Conservation (phyloP, 2,888 invertebrate genomes). For the Galeopsomyia nigrocyanea region DNA sequence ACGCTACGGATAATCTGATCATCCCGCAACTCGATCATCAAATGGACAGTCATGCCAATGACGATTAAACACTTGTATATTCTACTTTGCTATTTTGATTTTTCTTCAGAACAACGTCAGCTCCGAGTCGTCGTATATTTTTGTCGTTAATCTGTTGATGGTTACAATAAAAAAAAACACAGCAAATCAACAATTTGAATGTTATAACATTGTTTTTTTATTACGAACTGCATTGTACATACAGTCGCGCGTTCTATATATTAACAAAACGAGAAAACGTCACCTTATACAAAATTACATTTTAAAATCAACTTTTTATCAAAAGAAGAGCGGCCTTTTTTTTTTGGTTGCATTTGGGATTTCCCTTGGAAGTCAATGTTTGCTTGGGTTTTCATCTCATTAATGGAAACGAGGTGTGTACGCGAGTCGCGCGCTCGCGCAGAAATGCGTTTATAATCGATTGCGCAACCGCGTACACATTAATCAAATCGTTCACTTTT, state of each 20-base stretch:
- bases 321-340: slow-evolving; percentile 38
- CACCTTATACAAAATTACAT: slow-evolving; percentile 44
- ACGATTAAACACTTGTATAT: background rate
- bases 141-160: background rate
- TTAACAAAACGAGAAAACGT: slow-evolving; percentile 42
- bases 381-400: background rate
- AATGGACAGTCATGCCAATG: background rate
- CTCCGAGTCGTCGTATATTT: too few relatives aligned
- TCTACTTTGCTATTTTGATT: too few relatives aligned
- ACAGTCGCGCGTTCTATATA: slow-evolving; percentile 41
- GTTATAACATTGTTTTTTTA: slow-evolving; percentile 44
- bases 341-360: background rate
- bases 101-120: too few relatives aligned
- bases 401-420: too few relatives aligned
- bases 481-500: too few relatives aligned
- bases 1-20: background rate
- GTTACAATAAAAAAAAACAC: slow-evolving; percentile 34
- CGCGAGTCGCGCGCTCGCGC: too few relatives aligned
- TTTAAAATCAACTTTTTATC: slow-evolving; percentile 44
- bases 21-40: background rate
- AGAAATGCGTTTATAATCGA: too few relatives aligned
- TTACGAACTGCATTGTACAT: slow-evolving; percentile 44
- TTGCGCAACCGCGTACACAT: too few relatives aligned
- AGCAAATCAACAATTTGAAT: slow-evolving; percentile 27
- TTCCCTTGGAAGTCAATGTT: slow-evolving; percentile 39